These are phyloP conservation scores for Graptemys geographica DNA, from an alignment of 2,797 vertebrate species.

Conservation along the genomic window DNA sequence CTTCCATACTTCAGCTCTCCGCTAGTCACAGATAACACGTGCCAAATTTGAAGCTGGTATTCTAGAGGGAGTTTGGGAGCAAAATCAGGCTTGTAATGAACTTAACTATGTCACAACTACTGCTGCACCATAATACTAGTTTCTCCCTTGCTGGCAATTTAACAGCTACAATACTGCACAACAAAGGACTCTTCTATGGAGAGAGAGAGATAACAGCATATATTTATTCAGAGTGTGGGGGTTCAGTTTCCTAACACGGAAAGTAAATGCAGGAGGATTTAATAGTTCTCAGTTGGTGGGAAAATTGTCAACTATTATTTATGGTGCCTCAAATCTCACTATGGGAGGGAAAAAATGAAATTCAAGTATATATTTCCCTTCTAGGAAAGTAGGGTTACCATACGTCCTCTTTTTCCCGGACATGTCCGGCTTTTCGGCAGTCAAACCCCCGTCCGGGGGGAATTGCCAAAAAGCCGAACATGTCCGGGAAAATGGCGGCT, in stretches of 20 bases:
- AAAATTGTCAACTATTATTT: slow-evolving; percentile 22
- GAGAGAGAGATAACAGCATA: not conserved
- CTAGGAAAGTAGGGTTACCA: too few species aligned
- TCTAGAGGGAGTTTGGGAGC: not conserved
- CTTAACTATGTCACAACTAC: slow-evolving; percentile 22
- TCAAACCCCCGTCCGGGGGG: too few species aligned
- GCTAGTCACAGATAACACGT: slow-evolving; percentile 16
- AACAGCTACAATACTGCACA: slow-evolving; percentile 14
- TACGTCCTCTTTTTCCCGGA: too few species aligned
- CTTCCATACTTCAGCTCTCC: not conserved
- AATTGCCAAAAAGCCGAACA: too few species aligned
- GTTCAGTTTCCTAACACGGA: slow-evolving; percentile 25
- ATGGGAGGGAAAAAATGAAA: slow-evolving; percentile 30
- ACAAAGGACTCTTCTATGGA: slow-evolving; percentile 14
- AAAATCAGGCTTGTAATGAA: slow-evolving; percentile 52
- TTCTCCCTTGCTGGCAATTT: slow-evolving; percentile 41
- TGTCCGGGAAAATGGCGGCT: too few species aligned
- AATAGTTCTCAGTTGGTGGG: slow-evolving; percentile 37
- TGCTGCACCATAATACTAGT: slow-evolving; percentile 17
- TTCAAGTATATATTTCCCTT: slow-evolving; percentile 11
- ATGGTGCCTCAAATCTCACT: not conserved
- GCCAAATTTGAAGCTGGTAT: slow-evolving; percentile 22
- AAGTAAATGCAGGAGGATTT: slow-evolving; percentile 12
- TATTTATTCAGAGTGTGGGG: not conserved
- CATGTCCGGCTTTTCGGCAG: too few species aligned